Evolutionary conservation across 2,797 vertebrate species (phyloP).

Genomic region (Danio jaintianensis): DNA sequence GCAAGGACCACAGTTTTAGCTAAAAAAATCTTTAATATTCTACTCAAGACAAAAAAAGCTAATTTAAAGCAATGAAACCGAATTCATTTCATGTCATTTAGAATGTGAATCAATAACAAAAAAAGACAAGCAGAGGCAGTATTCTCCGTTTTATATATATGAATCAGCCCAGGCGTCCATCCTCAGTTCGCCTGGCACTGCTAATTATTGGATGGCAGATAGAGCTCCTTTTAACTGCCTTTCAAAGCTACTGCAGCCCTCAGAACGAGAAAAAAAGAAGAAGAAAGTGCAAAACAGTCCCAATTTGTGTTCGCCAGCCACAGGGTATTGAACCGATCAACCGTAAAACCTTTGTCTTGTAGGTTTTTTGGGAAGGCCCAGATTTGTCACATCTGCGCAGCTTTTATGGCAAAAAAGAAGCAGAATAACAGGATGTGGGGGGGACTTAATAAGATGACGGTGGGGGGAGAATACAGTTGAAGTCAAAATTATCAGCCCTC

Average conservation of each 20-base stretch:
- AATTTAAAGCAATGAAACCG: too few relatives aligned
- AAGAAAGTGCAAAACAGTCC: constrained; percentile 38
- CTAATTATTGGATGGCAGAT: constrained; percentile 85
- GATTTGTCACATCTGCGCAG: constrained; percentile 79
- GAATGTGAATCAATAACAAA: not conserved
- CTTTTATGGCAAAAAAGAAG: constrained; percentile 68
- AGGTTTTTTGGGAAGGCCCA: constrained; percentile 70
- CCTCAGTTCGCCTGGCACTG: constrained; percentile 73
- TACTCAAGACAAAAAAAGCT: too few relatives aligned
- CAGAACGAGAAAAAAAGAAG: constrained; percentile 43
- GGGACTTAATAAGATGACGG: constrained; percentile 53
- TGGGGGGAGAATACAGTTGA: constrained; percentile 40
- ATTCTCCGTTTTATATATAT: constrained; percentile 83
- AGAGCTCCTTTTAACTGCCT: constrained; percentile 72
- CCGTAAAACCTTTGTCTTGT: constrained; percentile 78
- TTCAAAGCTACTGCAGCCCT: constrained; percentile 61
- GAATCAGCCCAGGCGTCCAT: constrained; percentile 80
- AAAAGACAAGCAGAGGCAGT: constrained; percentile 69
- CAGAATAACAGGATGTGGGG: constrained; percentile 77
- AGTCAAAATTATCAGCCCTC: too few relatives aligned
- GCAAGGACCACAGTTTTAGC: too few relatives aligned
- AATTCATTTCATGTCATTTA: not conserved
- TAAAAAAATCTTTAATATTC: too few relatives aligned
- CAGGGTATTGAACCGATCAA: constrained; percentile 78
- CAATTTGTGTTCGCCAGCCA: constrained; percentile 64